Evolutionary conservation across 2,113 vertebrate species (phyloP).

Genomic region (Stegostoma tigrinum): DNA sequence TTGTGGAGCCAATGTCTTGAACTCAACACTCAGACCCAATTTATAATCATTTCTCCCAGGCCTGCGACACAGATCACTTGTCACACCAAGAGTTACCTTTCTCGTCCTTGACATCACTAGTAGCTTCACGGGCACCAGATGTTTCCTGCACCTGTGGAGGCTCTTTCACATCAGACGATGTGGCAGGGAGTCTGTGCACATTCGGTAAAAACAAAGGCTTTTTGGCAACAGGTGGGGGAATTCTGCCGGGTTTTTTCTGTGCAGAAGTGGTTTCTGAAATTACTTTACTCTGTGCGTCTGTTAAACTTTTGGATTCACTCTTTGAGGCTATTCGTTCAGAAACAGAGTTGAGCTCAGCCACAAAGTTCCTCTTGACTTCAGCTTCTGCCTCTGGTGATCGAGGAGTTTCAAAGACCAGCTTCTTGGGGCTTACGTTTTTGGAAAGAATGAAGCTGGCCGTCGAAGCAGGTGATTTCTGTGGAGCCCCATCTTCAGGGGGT

Average conservation of each 20-base stretch:
- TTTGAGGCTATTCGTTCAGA: slow-evolving; percentile 51
- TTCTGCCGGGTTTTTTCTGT: slow-evolving; percentile 58
- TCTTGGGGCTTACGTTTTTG: slow-evolving; percentile 65
- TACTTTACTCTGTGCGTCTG: slow-evolving; percentile 35
- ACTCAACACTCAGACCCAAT: background rate
- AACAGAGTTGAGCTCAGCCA: slow-evolving; percentile 66
- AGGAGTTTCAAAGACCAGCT: slow-evolving; percentile 62
- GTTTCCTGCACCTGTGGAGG: slow-evolving; percentile 42
- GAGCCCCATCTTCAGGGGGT: slow-evolving; percentile 49
- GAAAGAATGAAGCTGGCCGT: slow-evolving; percentile 91
- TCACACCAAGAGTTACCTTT: background rate
- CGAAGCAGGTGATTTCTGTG: slow-evolving; percentile 65
- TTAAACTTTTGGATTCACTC: background rate
- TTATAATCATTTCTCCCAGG: background rate
- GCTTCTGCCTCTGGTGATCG: slow-evolving; percentile 56
- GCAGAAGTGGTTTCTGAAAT: slow-evolving; percentile 39
- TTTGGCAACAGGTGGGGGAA: slow-evolving; percentile 82
- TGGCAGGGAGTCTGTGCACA: slow-evolving; percentile 39
- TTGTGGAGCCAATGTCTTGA: background rate
- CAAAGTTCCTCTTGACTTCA: slow-evolving; percentile 60
- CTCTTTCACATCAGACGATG: slow-evolving; percentile 39
- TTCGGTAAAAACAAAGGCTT: slow-evolving; percentile 58
- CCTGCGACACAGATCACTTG: slow-evolving; percentile 44
- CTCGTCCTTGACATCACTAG: background rate
- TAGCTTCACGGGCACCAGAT: background rate